Base-by-base conservation (phyloP, 30 jellyfish, hydroid and myxozoan genomes). In the Nemopilema nomurai region DNA sequence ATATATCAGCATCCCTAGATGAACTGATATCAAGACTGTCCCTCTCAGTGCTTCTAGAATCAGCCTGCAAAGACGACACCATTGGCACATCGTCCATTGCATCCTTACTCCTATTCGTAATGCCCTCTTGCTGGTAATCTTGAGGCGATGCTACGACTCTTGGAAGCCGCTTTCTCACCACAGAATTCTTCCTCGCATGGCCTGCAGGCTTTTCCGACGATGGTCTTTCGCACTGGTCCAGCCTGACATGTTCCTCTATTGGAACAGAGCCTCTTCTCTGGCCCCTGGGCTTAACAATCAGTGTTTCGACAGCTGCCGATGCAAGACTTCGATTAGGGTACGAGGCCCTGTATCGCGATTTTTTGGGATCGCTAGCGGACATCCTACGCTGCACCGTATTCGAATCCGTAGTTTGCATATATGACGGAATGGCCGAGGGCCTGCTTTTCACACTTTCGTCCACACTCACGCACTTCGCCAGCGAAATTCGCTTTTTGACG, bases 321-420 rank as follows among this genome's bases (percentile, higher is more conserved):
- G 66, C 85, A 68, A 77, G 79, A 50, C 63, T 57, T 57, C 93
- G 93, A 76, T 84, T 84, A 0, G 93, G 93, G 21, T 84, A 84
- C 18, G 93, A 84, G 0, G 93, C 93, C 27, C 93, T 84, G 74
- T 84, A 84, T 19, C 77, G 62, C n/a, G 93, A 67, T 33, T 70
- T 75, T 77, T 51, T 75, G 16, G 83, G 64, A 51, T 84, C 93
- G 20, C 80, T 25, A 63, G 65, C 82, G 18, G 93, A 84, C 4
- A 81, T 27, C 31, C 92, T 83, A 13, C 92, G 80, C 16, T 84
- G 26, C 18, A 83, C 69, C 27, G 33, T 33, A 26, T 16, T 32
- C 18, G 76, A 8, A 25, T 52, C 65, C 16, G 28, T 31, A 32
- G 16, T 17, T 0, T 33, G 81, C 32, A 22, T 70, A 33, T 41